Percentiles rank a stretch among this genome's conserved stretches.
Evolutionary conservation across 2,888 invertebrate genomes (phyloP).

Genomic region (Apeira syringaria): DNA sequence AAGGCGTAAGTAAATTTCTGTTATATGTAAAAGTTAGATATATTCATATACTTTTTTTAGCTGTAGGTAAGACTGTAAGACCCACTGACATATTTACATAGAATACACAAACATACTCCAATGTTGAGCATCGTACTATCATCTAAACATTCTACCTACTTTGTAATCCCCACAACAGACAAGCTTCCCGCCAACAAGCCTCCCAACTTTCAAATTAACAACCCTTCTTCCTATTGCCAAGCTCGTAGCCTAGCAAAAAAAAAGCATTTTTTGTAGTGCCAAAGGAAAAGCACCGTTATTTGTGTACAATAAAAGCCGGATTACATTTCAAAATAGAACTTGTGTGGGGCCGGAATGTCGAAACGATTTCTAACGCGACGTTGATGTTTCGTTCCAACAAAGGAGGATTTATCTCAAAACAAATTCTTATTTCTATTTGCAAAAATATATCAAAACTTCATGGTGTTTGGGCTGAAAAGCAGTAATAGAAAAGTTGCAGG

Average conservation of each 20-base stretch:
- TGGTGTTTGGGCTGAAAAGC: too few species aligned
- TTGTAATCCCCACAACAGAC: slow-evolving; percentile 3
- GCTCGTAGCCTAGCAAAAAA: not conserved
- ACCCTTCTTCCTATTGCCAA: not conserved
- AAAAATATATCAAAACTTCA: too few species aligned
- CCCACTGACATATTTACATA: too few species aligned
- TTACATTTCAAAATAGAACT: not conserved
- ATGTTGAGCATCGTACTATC: not conserved
- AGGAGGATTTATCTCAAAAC: not conserved
- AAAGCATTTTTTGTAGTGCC: not conserved
- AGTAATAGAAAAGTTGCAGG: too few species aligned
- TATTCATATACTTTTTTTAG: too few species aligned
- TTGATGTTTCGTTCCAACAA: slow-evolving; percentile 1
- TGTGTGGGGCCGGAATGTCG: not conserved
- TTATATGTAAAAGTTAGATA: too few species aligned
- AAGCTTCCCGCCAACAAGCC: slow-evolving; percentile 3
- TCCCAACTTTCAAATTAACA: slow-evolving; percentile 13
- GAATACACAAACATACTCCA: too few species aligned
- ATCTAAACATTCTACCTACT: not conserved
- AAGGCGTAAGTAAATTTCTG: too few species aligned
- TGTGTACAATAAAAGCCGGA: not conserved
- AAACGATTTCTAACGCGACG: slow-evolving; percentile 5
- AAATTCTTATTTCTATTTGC: not conserved
- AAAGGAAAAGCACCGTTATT: slow-evolving; percentile 1
- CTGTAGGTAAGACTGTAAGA: too few species aligned